These are phyloP conservation scores for Bombus superbus DNA, from an alignment of 1,140 invertebrate species.

Conservation along the genomic window DNA sequence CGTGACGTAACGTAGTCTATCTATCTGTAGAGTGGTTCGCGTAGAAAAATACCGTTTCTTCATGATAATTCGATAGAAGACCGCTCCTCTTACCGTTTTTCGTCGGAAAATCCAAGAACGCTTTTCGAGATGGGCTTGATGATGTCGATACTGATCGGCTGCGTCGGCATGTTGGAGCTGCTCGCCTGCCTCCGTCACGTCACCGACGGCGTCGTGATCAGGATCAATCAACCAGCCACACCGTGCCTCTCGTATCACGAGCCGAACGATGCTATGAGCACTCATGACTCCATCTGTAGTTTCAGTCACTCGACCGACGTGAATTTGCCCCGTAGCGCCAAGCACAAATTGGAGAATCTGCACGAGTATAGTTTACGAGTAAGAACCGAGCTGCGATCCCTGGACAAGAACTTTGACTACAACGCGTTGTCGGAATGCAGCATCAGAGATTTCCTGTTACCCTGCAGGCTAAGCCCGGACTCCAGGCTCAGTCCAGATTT, in stretches of 20 bases:
- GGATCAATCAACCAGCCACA: slow-evolving; percentile 65
- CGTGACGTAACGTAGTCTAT: too few species aligned
- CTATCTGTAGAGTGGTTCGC: not conserved
- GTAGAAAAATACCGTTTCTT: too few species aligned
- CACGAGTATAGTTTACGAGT: slow-evolving; percentile 78
- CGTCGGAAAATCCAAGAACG: not conserved
- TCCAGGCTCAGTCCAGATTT: slow-evolving; percentile 70
- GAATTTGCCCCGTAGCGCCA: slow-evolving; percentile 68
- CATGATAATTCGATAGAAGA: not conserved
- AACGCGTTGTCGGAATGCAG: slow-evolving; percentile 74
- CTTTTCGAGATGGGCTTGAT: slow-evolving; percentile 85
- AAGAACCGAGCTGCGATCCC: slow-evolving; percentile 71
- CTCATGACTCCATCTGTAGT: slow-evolving; percentile 76
- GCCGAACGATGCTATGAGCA: slow-evolving; percentile 68
- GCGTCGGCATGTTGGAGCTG: slow-evolving; percentile 88
- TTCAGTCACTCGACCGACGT: slow-evolving; percentile 71
- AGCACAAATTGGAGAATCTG: slow-evolving; percentile 77
- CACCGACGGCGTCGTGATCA: slow-evolving; percentile 78
- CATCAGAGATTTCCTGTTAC: slow-evolving; percentile 59
- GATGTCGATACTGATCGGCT: slow-evolving; percentile 88
- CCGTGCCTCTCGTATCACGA: slow-evolving; percentile 78
- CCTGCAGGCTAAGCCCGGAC: slow-evolving; percentile 53
- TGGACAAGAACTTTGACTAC: slow-evolving; percentile 67
- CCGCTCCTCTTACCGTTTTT: too few species aligned
- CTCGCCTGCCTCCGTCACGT: slow-evolving; percentile 84